These are phyloP conservation scores for Prochilodus magdalenae DNA, from an alignment of 2,113 vertebrate genomes.

Conservation along the genomic window DNA sequence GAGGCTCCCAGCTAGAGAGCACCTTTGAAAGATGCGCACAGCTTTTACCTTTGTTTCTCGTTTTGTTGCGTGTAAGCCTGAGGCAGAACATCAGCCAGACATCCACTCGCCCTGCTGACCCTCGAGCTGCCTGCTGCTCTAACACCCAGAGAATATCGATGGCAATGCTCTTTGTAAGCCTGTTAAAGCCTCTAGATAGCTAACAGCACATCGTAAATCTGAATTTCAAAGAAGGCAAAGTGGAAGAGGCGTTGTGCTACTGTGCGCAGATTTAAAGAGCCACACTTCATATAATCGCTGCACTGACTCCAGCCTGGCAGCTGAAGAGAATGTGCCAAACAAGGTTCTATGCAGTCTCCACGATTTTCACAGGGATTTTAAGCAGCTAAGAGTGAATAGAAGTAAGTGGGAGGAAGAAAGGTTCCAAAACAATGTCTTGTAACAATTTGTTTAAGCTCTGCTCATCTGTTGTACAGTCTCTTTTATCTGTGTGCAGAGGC, in stretches of 20 bases:
- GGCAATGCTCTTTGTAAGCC: background rate
- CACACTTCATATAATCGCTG: background rate
- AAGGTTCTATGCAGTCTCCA: background rate
- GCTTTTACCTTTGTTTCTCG: background rate
- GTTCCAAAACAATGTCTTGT: conserved; percentile 51
- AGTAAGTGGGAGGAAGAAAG: conserved; percentile 20
- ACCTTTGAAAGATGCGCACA: background rate
- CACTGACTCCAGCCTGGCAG: conserved; percentile 21
- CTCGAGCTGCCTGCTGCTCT: background rate
- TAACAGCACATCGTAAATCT: background rate
- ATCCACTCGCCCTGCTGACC: background rate
- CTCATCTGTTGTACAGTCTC: conserved; percentile 35
- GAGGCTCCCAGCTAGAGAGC: background rate
- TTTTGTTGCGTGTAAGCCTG: background rate
- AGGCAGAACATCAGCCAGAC: background rate
- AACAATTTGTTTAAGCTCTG: conserved; percentile 50
- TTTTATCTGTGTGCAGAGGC: conserved; percentile 55
- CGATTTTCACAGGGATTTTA: conserved; percentile 32
- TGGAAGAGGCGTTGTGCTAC: background rate
- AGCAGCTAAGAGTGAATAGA: background rate
- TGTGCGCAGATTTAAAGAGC: background rate
- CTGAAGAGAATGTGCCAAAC: background rate
- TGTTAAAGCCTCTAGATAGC: background rate
- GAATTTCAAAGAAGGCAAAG: background rate
- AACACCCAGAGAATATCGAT: background rate